These are phyloP conservation scores for Nycticorax nycticorax DNA, from an alignment of 2,113 vertebrate genomes.

Conservation along the genomic window DNA sequence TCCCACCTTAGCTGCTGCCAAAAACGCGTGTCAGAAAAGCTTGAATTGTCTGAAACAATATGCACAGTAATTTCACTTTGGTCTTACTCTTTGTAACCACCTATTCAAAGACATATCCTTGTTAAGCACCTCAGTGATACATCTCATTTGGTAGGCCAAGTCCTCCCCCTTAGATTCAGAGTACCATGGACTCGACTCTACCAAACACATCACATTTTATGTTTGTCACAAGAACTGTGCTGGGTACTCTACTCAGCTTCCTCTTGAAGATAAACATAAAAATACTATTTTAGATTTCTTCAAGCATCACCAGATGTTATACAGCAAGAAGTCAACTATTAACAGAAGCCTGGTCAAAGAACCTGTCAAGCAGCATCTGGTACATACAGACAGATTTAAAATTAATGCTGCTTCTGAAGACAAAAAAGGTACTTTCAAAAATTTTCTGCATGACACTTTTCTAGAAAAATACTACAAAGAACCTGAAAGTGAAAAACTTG, in stretches of 20 bases:
- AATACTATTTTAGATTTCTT: not conserved
- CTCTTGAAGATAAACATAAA: not conserved
- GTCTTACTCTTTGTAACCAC: not conserved
- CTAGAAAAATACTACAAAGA: not conserved
- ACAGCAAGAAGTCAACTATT: not conserved
- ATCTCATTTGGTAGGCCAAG: not conserved
- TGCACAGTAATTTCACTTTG: not conserved
- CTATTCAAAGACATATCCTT: not conserved
- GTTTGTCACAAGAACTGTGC: not conserved
- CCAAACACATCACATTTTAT: fast-evolving
- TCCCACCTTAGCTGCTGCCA: not conserved
- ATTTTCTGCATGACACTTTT: not conserved
- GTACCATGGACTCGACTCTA: fast-evolving
- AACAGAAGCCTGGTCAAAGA: not conserved
- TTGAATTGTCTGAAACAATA: not conserved
- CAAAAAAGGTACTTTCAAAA: not conserved
- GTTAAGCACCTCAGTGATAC: not conserved
- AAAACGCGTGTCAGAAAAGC: not conserved
- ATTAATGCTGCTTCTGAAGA: not conserved
- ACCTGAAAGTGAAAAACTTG: not conserved
- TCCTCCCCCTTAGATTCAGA: not conserved
- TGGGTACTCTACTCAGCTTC: not conserved
- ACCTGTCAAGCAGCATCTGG: not conserved
- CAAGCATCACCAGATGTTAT: not conserved
- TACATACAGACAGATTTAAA: not conserved